A percentile compares a stretch with the other conserved stretches of the same genome.
Conservation (phyloP, 2,888 invertebrate species). For the Diaphora mendica region DNA sequence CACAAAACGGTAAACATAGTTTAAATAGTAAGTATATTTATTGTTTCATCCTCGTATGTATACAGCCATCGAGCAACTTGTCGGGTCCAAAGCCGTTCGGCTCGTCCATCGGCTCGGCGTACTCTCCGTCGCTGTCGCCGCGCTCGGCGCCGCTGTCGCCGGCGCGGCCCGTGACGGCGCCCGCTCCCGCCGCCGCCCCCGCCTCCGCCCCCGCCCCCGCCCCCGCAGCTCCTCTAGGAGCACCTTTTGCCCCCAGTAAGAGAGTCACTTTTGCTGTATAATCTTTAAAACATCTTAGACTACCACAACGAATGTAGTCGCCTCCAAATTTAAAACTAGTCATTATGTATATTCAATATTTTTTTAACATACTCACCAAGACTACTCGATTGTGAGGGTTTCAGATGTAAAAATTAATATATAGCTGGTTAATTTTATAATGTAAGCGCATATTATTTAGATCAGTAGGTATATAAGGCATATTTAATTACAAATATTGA, state of each 20-base stretch:
- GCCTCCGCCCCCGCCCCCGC: constrained; percentile 48
- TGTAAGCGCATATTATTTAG: background rate
- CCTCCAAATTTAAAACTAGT: background rate
- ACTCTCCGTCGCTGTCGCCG: constrained; percentile 82
- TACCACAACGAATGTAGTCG: constrained; percentile 20
- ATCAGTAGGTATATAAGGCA: background rate
- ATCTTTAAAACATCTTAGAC: constrained; percentile 31
- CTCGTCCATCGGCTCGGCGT: constrained; percentile 86
- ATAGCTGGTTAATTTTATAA: background rate
- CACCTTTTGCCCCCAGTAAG: constrained; percentile 83
- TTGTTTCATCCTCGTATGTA: constrained; percentile 2
- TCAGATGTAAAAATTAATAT: constrained; percentile 17
- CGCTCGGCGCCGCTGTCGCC: constrained; percentile 84
- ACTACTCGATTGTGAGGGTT: constrained; percentile 29
- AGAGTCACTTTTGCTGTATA: constrained; percentile 83
- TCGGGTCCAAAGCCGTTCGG: constrained; percentile 88
- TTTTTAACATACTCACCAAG: background rate
- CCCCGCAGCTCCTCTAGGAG: constrained; percentile 50
- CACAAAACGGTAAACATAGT: too few species aligned
- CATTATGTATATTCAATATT: background rate
- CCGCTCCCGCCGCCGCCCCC: constrained; percentile 53
- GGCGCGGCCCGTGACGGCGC: constrained; percentile 70
- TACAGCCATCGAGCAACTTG: constrained; percentile 82
- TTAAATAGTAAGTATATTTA: too few species aligned
- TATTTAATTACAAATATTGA: background rate